phyloP scores from a whole-genome alignment of 2,113 vertebrate genomes.

The Ancistrus triradiatus region DNA sequence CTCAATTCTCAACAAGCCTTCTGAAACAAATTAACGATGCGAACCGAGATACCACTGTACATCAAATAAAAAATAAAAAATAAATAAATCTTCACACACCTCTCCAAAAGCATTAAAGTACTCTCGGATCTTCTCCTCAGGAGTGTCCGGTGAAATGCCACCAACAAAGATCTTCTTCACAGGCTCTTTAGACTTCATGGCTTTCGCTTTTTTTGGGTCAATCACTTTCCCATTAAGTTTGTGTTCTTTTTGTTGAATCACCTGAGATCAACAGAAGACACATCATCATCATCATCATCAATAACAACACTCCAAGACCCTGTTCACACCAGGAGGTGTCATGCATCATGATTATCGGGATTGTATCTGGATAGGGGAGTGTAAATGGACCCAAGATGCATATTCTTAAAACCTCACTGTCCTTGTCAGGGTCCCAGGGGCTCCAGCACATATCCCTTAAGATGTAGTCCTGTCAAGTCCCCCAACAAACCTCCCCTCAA shows the following conservation, averaged over 20 bases:
- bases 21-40: too few relatives aligned
- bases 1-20: too few relatives aligned
- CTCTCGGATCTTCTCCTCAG: constrained; percentile 95
- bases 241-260: constrained; percentile 93
- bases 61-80: not conserved
- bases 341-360: too few relatives aligned
- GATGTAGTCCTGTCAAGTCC: too few relatives aligned
- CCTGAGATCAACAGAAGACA: constrained; percentile 65
- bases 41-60: not conserved
- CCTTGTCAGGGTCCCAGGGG: too few relatives aligned
- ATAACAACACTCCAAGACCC: not conserved
- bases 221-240: constrained; percentile 98
- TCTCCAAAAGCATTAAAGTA: constrained; percentile 95
- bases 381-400: too few relatives aligned
- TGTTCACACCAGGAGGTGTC: too few relatives aligned
- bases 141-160: constrained; percentile 95
- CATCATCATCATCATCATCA: not conserved
- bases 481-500: too few relatives aligned
- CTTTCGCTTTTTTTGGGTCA: constrained; percentile 97
- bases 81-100: constrained; percentile 62
- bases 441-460: too few relatives aligned
- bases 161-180: constrained; percentile 99
- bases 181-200: constrained; percentile 98
- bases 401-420: too few relatives aligned
- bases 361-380: too few relatives aligned